Conservation (phyloP, 2,113 vertebrate genomes). For the Paracanthobrama guichenoti region DNA sequence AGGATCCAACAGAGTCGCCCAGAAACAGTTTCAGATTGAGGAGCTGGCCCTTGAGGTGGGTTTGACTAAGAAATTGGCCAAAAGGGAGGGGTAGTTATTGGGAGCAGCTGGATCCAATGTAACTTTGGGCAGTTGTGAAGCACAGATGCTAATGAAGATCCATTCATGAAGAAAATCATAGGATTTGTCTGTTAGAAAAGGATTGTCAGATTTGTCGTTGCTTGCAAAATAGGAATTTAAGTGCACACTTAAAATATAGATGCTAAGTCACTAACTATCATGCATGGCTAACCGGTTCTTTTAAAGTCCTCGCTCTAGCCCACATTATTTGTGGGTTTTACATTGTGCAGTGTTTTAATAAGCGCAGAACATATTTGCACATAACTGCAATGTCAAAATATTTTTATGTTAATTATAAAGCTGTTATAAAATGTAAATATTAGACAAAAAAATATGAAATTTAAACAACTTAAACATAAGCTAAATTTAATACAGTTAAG, state of each 20-base stretch:
- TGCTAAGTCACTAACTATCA: too few relatives aligned
- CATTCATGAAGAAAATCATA: not conserved
- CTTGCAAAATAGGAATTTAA: not conserved
- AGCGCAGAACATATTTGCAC: not conserved
- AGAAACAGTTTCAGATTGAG: conserved; percentile 86
- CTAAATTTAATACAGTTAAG: not conserved
- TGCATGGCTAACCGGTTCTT: too few relatives aligned
- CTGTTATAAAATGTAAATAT: too few relatives aligned
- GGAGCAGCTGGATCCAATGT: not conserved
- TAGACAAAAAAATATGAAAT: too few relatives aligned
- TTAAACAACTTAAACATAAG: not conserved
- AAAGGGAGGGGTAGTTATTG: not conserved
- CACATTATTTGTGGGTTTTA: not conserved
- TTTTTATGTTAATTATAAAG: not conserved
- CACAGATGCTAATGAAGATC: not conserved
- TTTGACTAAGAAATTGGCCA: conserved; percentile 42
- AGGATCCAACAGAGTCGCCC: conserved; percentile 80
- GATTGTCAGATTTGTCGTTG: not conserved
- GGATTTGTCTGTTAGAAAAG: not conserved
- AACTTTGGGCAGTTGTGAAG: not conserved
- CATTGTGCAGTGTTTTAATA: not conserved
- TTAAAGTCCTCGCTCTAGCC: not conserved
- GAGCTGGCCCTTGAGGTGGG: conserved; percentile 88
- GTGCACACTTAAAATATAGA: not conserved
- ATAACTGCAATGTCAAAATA: not conserved